These are phyloP conservation scores for Acanthosepion pharaonis DNA, from an alignment of 2,888 invertebrate genomes.

Conservation along the genomic window DNA sequence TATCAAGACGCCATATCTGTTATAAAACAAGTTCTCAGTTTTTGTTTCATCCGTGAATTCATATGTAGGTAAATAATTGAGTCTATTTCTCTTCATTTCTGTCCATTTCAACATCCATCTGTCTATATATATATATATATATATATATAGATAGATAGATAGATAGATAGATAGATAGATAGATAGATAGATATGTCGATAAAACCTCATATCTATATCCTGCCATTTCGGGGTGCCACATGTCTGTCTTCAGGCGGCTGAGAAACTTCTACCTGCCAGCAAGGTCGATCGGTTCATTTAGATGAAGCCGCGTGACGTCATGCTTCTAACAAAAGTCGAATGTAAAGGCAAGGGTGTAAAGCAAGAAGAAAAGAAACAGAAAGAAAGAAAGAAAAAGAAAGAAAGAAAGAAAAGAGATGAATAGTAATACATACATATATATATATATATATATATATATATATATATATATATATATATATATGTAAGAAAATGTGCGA, in stretches of 20 bases:
- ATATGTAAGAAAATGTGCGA: neutral
- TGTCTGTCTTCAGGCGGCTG: neutral
- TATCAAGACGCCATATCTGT: no score
- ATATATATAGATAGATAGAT: neutral
- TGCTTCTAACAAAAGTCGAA: neutral
- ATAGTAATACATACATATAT: no score
- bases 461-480: no score
- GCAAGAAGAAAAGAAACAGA: neutral
- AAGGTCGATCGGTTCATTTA: conserved; percentile 1
- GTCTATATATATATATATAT: neutral
- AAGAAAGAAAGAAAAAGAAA: neutral
- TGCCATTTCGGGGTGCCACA: neutral
- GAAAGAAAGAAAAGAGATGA: neutral
- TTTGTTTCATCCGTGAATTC: no score
- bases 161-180: neutral
- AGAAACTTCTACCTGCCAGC: neutral
- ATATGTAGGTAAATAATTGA: no score
- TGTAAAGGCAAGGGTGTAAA: neutral
- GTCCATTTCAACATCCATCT: neutral
- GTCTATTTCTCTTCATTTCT: neutral
- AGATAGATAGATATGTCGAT: no score
- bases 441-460: no score
- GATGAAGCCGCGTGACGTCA: neutral
- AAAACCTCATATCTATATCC: no score
- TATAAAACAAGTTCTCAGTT: no score